Evolutionary conservation across 2,888 invertebrate genomes (phyloP), one percentile per base, ranked within the genome.

Genomic region (Agelastica alni): DNA sequence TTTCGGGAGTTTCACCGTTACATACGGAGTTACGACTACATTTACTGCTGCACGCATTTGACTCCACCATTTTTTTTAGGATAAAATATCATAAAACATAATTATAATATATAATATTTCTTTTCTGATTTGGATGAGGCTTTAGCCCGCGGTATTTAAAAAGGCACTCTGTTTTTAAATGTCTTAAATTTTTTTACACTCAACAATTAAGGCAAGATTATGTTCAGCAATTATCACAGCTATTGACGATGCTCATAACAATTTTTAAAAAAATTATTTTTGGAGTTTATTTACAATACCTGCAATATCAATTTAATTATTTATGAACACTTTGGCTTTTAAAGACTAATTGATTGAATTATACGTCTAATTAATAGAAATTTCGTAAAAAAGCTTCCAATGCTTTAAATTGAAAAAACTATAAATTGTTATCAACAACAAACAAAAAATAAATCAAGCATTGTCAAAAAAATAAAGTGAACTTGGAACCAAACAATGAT

Each of bases 51-150:
- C 75, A 75, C 51, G 71, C 70, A 58, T 75, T 77, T 31, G 77
- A 75, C 65, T 77, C 77, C 53, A 77, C 77, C 77, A 77, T 77
- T 62, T 64, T 71, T 58, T 57, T 56, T 18, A 44, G n/a, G 54
- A 60, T 61, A 58, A 58, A 61, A 45, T 55, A 63, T 62, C 58
- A 60, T 59, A 53, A 64, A 66, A 68, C 63, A 65, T 68, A 68
- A 66, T 62, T 55, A 65, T 68, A 68, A 66, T 62, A 52, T 51
- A 58, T 36, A 46, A 56, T 34, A 34, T 17, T 16, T 20, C 9
- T 26, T 51, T 28, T 47, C 36, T 49, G 43, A 34, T 53, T 48
- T 53, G 17, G 41, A 5, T 37, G 9, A 48, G 55, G 55, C 54
- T 45, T 60, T 54, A 56, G 60, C 53, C 54, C 54, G 51, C 44